A percentile compares a stretch with the other conserved stretches of the same genome.
Conservation (phyloP, 2,797 vertebrate genomes). For the Prunella strophiata region DNA sequence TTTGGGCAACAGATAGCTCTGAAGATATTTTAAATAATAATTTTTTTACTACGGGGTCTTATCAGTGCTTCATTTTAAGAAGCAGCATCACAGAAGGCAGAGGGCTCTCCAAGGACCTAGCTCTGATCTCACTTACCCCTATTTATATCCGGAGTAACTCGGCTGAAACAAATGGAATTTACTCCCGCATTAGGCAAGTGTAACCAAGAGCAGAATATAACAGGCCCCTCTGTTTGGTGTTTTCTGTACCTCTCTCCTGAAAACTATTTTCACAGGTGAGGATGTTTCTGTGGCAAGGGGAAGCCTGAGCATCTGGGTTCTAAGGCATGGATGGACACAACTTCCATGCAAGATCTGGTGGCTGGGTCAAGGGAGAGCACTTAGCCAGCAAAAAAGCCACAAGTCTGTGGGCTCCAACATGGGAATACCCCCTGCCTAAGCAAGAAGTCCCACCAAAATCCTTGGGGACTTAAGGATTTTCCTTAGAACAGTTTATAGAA, state of each 20-base stretch:
- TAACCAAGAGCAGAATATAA: not conserved
- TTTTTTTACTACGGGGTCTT: slow-evolving; percentile 12
- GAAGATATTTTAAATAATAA: slow-evolving; percentile 51
- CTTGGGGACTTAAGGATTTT: not conserved
- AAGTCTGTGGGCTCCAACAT: fast-evolving
- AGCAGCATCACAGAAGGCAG: slow-evolving; percentile 44
- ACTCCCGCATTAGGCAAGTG: slow-evolving; percentile 22
- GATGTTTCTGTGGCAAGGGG: slow-evolving; percentile 35
- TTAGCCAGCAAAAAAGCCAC: not conserved
- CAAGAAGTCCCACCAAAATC: not conserved
- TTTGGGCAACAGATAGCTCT: slow-evolving; percentile 67
- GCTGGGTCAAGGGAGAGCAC: not conserved
- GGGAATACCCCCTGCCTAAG: not conserved
- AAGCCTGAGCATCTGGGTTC: not conserved
- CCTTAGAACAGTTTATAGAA: not conserved
- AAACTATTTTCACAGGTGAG: slow-evolving; percentile 25
- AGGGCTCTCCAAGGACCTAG: slow-evolving; percentile 42
- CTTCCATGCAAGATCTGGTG: not conserved
- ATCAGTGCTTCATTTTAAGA: slow-evolving; percentile 53
- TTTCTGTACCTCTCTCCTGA: slow-evolving; percentile 44
- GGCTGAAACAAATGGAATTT: slow-evolving; percentile 41
- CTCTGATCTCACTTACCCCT: slow-evolving; percentile 45
- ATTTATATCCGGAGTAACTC: not conserved
- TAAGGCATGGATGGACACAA: not conserved
- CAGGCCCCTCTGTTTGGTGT: slow-evolving; percentile 23